Evolutionary conservation across 1,140 invertebrate genomes (phyloP), one percentile per base, ranked within the genome.

Genomic region (Venturia canescens): DNA sequence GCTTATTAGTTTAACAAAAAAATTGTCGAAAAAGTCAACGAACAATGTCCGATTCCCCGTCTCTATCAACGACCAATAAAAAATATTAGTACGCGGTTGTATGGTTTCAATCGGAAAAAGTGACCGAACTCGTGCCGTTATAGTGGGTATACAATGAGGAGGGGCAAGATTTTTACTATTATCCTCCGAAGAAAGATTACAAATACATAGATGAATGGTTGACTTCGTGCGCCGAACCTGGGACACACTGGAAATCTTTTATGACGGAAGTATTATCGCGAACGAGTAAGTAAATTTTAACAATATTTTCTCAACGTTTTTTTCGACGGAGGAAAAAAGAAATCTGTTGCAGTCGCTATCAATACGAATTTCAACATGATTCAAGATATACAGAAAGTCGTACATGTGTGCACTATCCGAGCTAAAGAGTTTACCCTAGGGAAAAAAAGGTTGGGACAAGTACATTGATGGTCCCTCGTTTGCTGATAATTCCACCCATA

Each of bases 261-360:
- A 38, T 23, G 4, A 34, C 27, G n/a, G 71, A 74, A 23, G 26
- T 74, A 16, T 2, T 74, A 21, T 50, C 71, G 44, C 18, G n/a
- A 31, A 26, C 71, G 50, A 74, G 71, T 74, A 74, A 74, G 71
- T 21, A 70, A 29, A 70, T 70, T 44, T 70, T 70, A 21, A 21
- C 6, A 23, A 60, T 70, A 44, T 29, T 70, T 16, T 31, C 11
- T 74, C 13, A 21, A 23, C 34, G 13, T 60, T 3, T 50, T 50
- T 50, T 50, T 50, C n/a, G n/a, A n/a, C n/a, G n/a, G n/a, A n/a
- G n/a, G n/a, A n/a, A n/a, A n/a, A n/a, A n/a, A n/a, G n/a, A n/a
- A n/a, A n/a, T n/a, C n/a, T n/a, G n/a, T n/a, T n/a, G n/a, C n/a
- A n/a, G n/a, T n/a, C n/a, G n/a, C n/a, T n/a, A n/a, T n/a, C n/a